Evolutionary conservation across 2,113 vertebrate genomes (phyloP), one percentile per base, ranked within the genome.

Genomic region (Tupaia tana): DNA sequence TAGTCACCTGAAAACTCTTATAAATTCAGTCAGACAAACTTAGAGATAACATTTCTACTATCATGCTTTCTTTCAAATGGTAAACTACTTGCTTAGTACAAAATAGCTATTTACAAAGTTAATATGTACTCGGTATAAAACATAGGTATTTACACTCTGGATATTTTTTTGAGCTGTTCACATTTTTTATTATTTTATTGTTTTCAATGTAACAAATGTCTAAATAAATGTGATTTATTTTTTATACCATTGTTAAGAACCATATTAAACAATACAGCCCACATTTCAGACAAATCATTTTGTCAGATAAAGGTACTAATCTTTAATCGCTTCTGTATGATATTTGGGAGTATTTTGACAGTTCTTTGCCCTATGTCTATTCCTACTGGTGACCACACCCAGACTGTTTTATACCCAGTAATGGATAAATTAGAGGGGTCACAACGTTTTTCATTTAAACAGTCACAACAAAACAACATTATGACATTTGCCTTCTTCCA

Each of bases 211-310:
- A 80, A 54, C 31, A 84, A 63, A 70, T 64, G 56, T 86, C 56
- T 59, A 71, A 88, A 73, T n/a, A 91, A 79, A 86, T 77, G 25
- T 67, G 52, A 86, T 79, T 91, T 74, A 66, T 58, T 90, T 90
- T 80, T 83, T 34, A 73, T 59, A 43, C 27, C 43, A 61, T 79
- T 66, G 10, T 73, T 73, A 56, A 93, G 22, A 73, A 7, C 71
- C 34, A 20, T 56, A 54, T 79, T 83, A 89, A 84, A 73, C 27
- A 84, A 77, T 67, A 29, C 43, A 92, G 59, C 15, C 52, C 24
- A 67, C 2, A 69, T 34, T 61, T 95, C 7, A 69, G n/a, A 93
- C 67, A 89, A 93, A 81, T 18, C 31, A 58, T 78, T 74, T 82
- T 13, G 56, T 73, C 70, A 91, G 43, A 31, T 34, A n/a, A 95